Conservation (phyloP, 2,888 invertebrate genomes). For the Drosophila aldrichi region DNA sequence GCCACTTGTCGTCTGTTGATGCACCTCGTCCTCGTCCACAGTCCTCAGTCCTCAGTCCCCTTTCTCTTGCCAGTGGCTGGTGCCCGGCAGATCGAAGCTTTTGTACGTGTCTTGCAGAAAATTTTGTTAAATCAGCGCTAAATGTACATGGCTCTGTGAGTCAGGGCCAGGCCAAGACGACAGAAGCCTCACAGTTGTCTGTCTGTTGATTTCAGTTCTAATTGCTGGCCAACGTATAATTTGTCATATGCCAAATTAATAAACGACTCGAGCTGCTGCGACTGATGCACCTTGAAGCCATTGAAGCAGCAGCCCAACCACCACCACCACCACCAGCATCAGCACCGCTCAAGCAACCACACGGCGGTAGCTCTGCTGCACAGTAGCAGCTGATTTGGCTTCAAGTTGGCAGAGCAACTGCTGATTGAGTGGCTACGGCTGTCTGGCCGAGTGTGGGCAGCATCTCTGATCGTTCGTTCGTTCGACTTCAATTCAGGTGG, state of each 20-base stretch:
- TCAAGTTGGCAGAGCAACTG: conserved; percentile 63
- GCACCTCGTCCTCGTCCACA: conserved; percentile 62
- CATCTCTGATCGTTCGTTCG: conserved; percentile 8
- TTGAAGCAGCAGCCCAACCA: conserved; percentile 18
- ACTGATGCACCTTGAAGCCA: conserved; percentile 39
- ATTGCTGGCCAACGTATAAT: conserved; percentile 73
- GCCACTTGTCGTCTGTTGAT: conserved; percentile 81
- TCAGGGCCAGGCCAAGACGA: conserved; percentile 17
- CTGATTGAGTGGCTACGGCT: conserved; percentile 63
- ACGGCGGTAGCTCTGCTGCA: conserved; percentile 24
- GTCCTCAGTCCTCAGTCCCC: conserved; percentile 6
- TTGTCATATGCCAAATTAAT: conserved; percentile 81
- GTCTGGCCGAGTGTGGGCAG: conserved; percentile 45
- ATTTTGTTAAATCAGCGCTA: conserved; percentile 75
- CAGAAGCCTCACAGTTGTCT: conserved; percentile 35
- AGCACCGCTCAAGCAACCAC: conserved; percentile 1
- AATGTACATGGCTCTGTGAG: conserved; percentile 33
- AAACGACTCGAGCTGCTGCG: conserved; percentile 58
- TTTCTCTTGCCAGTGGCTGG: background rate
- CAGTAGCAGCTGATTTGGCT: conserved; percentile 73
- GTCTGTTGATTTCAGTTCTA: conserved; percentile 63
- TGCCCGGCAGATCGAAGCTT: conserved; percentile 66
- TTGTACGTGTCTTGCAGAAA: conserved; percentile 67
- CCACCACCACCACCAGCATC: background rate
- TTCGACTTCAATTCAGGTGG: conserved; percentile 2